phyloP scores from a whole-genome alignment of 2,888 invertebrate genomes.

The Ophion ventricosus region DNA sequence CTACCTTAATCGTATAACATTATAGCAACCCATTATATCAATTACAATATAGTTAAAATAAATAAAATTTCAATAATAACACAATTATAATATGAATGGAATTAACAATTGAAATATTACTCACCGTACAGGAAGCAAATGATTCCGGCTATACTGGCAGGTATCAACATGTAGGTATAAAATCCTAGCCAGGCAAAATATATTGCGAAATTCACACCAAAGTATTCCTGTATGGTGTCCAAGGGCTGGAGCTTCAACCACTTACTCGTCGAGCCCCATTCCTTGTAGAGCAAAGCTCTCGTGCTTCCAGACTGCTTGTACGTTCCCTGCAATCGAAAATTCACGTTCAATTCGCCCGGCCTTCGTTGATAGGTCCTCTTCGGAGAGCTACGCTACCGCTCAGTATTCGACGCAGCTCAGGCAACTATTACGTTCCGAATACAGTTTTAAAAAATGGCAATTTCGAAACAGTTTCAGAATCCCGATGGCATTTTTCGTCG shows the following conservation, averaged over 20 bases:
- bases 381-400: constrained; percentile 20
- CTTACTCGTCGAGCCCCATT: constrained; percentile 89
- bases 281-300: constrained; percentile 86
- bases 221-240: constrained; percentile 91
- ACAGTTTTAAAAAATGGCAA: not conserved
- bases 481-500: too few species aligned
- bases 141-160: constrained; percentile 88
- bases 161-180: constrained; percentile 93
- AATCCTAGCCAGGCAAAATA: constrained; percentile 95
- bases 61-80: not conserved
- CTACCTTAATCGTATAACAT: not conserved
- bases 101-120: not conserved
- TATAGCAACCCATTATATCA: not conserved
- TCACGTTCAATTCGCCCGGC: not conserved
- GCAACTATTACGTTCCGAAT: not conserved
- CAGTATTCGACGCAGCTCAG: constrained; percentile 8
- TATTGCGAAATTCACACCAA: constrained; percentile 90
- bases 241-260: constrained; percentile 90
- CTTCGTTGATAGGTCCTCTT: not conserved
- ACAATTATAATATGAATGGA: not conserved
- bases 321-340: constrained; percentile 84
- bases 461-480: too few species aligned
- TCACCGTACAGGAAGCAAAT: constrained; percentile 87
- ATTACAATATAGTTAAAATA: not conserved
- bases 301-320: constrained; percentile 83